Evolutionary conservation across 2,113 vertebrate genomes (phyloP).

Genomic region (Rhinopomastus cyanomelas): DNA sequence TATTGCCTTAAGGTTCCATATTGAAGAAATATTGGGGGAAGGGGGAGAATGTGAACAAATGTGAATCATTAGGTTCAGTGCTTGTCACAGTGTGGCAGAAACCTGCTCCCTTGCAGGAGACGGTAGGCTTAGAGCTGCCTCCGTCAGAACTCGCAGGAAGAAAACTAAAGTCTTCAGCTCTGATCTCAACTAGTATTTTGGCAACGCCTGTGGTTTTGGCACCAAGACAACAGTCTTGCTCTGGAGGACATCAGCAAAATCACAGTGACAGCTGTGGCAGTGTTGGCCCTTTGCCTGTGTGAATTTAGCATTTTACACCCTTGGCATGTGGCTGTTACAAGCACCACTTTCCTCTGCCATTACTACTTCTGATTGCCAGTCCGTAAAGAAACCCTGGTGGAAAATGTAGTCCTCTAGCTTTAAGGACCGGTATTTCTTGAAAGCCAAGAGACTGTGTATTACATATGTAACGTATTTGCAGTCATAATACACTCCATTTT

Average conservation of each 20-base stretch:
- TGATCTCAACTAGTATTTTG: background rate
- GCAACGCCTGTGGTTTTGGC: background rate
- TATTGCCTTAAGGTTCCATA: background rate
- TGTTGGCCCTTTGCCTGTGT: background rate
- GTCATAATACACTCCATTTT: background rate
- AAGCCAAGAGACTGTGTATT: background rate
- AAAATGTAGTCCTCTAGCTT: background rate
- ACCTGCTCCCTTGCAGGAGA: background rate
- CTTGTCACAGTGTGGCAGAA: background rate
- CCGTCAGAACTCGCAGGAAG: background rate
- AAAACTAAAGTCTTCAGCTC: background rate
- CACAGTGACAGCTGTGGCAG: background rate
- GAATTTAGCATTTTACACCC: background rate
- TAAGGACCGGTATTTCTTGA: background rate
- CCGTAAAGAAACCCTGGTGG: background rate
- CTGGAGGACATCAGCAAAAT: slow-evolving; percentile 9
- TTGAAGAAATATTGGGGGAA: background rate
- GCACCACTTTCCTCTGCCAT: background rate
- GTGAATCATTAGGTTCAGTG: background rate
- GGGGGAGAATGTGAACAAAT: background rate
- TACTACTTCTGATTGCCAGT: background rate
- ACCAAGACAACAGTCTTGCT: background rate
- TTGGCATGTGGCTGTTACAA: background rate
- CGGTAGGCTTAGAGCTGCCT: background rate
- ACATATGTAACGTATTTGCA: background rate